Base-by-base conservation (phyloP, 2,888 invertebrate genomes). In the Chaitophorus viminalis region DNA sequence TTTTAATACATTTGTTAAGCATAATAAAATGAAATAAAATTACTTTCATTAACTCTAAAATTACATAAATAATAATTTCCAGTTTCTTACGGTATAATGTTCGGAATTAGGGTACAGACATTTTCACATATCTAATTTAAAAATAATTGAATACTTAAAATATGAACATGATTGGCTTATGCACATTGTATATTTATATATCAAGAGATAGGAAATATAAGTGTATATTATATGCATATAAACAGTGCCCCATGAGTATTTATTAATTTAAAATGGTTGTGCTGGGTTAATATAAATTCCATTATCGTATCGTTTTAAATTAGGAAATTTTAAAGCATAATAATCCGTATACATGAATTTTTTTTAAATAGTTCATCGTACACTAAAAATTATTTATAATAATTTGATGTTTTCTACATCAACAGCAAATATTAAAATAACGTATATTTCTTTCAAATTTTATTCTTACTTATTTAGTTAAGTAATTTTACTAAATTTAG, bases 251-350 rank as follows among this genome's bases (percentile, higher is more conserved):
- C 31, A 36, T 1, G 36, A 79, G 60, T 25, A 36, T 36, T 60
- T 60, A 60, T 36, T 60, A 79, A 65, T 79, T 79, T 79, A 36
- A 60, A 60, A 18, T 52, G 29, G 33, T 36, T 60, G 18, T 65
- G n/a, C 33, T 60, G 60, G 17, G 78, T 65, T 65, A 79, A 60
- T 79, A 31, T 79, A 79, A 79, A 79, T 79, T 79, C 77, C 77
- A 78, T 78, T 78, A 78, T 78, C 77, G 6, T n/a, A 33, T 5
- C 54, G 33, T 78, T 78, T 46, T 78, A 33, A 78, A 54, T 78
- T 33, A 54, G 33, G 33, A 78, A 54, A 25, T 60, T 25, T 25
- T 60, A 60, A 60, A 25, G 21, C 4, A 25, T 25, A 2, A 60
- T 25, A 60, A 21, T 60, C 6, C 21, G 21, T 21, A 3, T 60